Evolutionary conservation across 2,888 invertebrate species (phyloP).

Genomic region (Itoplectis maculator): DNA sequence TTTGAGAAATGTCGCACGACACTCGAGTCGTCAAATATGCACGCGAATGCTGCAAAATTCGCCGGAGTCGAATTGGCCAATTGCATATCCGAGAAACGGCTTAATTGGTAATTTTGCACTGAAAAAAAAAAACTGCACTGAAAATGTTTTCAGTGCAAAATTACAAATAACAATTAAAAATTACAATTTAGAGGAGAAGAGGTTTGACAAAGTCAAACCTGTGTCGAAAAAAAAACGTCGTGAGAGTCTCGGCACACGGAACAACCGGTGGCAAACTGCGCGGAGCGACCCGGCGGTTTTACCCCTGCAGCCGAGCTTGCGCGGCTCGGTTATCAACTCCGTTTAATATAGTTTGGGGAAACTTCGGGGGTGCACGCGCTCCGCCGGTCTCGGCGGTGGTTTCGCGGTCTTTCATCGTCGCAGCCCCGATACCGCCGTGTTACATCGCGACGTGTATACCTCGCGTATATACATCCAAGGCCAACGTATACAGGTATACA

Average conservation of each 20-base stretch:
- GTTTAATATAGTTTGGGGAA: slow-evolving; percentile 59
- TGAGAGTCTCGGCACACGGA: neutral
- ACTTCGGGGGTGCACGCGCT: slow-evolving; percentile 46
- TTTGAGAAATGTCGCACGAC: too few relatives aligned
- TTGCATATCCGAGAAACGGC: too few relatives aligned
- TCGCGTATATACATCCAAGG: too few relatives aligned
- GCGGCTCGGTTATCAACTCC: slow-evolving; percentile 38
- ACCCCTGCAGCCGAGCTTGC: slow-evolving; percentile 1
- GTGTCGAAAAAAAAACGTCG: slow-evolving; percentile 40
- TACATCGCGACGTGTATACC: slow-evolving; percentile 6
- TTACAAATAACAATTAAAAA: too few relatives aligned
- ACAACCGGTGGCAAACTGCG: neutral
- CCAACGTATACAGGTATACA: neutral
- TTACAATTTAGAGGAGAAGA: too few relatives aligned
- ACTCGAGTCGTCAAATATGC: too few relatives aligned
- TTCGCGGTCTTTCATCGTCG: slow-evolving; percentile 47
- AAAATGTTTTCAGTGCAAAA: too few relatives aligned
- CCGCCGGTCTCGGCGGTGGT: slow-evolving; percentile 19
- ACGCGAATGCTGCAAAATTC: too few relatives aligned
- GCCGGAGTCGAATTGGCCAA: too few relatives aligned
- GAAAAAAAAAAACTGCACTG: too few relatives aligned
- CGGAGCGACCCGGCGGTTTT: slow-evolving; percentile 16
- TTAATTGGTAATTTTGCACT: too few relatives aligned
- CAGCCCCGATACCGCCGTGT: slow-evolving; percentile 32
- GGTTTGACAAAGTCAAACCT: slow-evolving; percentile 33